phyloP scores from a whole-genome alignment of 2,888 invertebrate species.

The Temnothorax rugatulus region DNA sequence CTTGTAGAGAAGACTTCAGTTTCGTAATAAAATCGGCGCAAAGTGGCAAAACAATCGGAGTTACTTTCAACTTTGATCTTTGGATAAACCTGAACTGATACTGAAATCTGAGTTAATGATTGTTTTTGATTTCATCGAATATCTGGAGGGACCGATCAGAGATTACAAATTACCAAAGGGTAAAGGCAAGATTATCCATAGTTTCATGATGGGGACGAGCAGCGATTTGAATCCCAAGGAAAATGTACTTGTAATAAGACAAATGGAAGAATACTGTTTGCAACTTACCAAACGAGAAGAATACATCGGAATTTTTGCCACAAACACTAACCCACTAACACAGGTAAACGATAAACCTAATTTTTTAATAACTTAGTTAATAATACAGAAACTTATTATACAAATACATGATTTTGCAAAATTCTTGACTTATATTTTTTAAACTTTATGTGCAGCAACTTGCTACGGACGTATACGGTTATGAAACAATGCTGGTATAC shows the following conservation, averaged over 20 bases:
- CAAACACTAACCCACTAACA: conserved; percentile 95
- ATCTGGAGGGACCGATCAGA: conserved; percentile 91
- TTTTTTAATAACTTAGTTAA: background rate
- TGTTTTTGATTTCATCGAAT: conserved; percentile 93
- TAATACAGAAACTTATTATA: background rate
- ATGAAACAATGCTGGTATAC: conserved; percentile 92
- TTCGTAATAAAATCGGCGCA: conserved; percentile 89
- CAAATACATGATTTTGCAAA: background rate
- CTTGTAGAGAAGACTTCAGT: conserved; percentile 91
- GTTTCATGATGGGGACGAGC: conserved; percentile 95
- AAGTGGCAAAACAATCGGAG: conserved; percentile 89
- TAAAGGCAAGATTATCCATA: conserved; percentile 91
- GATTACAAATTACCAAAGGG: conserved; percentile 89
- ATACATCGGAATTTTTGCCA: conserved; percentile 93
- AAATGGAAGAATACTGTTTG: conserved; percentile 92
- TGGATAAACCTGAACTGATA: conserved; percentile 92
- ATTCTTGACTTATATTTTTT: background rate
- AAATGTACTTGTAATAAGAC: conserved; percentile 93
- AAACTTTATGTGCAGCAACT: conserved; percentile 89
- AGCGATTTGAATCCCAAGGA: conserved; percentile 90
- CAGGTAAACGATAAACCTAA: conserved; percentile 88
- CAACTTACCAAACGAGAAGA: conserved; percentile 89
- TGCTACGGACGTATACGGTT: conserved; percentile 92
- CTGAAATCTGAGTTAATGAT: conserved; percentile 90
- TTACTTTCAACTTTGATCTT: conserved; percentile 93